These are phyloP conservation scores for Chaenocephalus aceratus DNA, from an alignment of 2,113 vertebrate species.

Conservation along the genomic window DNA sequence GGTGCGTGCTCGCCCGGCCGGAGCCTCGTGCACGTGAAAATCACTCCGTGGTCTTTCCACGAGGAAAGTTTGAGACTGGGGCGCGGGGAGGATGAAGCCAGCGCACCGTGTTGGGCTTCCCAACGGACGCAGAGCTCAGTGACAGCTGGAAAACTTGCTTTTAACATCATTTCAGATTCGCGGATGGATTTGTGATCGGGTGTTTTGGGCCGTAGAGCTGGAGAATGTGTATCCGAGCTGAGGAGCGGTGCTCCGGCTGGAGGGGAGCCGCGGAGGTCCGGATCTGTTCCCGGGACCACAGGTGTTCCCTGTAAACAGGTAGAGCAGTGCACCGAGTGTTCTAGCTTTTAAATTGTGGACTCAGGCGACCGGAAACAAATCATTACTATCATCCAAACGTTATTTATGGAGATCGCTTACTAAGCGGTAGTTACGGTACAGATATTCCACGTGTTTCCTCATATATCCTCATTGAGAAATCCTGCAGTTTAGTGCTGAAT, in stretches of 20 bases:
- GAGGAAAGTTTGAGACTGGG: slow-evolving; percentile 57
- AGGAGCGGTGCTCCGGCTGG: slow-evolving; percentile 55
- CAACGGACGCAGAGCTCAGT: slow-evolving; percentile 10
- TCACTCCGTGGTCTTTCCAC: neutral
- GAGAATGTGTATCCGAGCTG: slow-evolving; percentile 58
- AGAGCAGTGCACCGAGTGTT: neutral
- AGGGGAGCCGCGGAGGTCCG: slow-evolving; percentile 48
- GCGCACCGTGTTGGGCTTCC: neutral
- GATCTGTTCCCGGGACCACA: slow-evolving; percentile 63
- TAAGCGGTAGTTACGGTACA: too few species aligned
- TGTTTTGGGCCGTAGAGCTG: neutral
- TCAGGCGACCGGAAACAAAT: neutral
- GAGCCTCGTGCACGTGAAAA: neutral
- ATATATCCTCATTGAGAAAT: neutral
- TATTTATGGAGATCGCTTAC: neutral
- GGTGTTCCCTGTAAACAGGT: slow-evolving; percentile 71
- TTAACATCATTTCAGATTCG: neutral
- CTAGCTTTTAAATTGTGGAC: too few species aligned
- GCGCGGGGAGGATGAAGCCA: slow-evolving; percentile 49
- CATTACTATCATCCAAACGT: neutral
- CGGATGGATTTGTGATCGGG: slow-evolving; percentile 30
- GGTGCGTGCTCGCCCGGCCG: neutral
- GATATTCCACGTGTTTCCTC: neutral
- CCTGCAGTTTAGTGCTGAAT: neutral
- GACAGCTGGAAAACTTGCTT: neutral